A percentile compares a stretch with the other conserved stretches of the same genome.
Conservation (phyloP, 2,113 vertebrate species). For the Odocoileus virginianus region DNA sequence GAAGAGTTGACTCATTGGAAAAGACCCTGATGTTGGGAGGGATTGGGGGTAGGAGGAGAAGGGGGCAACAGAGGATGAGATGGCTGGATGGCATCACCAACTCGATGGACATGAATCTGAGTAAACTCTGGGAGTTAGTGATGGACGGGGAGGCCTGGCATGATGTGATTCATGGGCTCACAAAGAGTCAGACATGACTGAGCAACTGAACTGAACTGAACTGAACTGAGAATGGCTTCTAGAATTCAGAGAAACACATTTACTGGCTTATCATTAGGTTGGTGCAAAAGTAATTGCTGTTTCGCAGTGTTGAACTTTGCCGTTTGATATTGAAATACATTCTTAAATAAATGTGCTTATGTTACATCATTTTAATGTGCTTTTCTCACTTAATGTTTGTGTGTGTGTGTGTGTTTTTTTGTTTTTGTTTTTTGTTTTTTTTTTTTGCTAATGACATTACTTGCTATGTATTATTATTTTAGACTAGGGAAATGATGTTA, state of each 20-base stretch:
- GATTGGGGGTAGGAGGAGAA: too few species aligned
- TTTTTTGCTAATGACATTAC: neutral
- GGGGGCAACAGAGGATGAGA: too few species aligned
- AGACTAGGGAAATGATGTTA: neutral
- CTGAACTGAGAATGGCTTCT: neutral
- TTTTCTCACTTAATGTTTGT: neutral
- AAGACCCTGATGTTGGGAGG: too few species aligned
- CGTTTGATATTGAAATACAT: neutral
- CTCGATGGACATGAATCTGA: too few species aligned
- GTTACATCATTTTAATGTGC: neutral
- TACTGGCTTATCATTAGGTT: neutral
- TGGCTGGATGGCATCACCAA: too few species aligned
- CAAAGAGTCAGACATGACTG: too few species aligned
- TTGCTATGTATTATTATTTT: neutral
- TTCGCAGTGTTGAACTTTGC: neutral
- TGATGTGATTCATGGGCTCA: too few species aligned
- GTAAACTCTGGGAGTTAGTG: too few species aligned
- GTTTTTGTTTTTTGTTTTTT: too few species aligned
- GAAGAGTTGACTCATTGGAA: too few species aligned
- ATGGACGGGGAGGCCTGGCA: too few species aligned
- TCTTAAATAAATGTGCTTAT: neutral
- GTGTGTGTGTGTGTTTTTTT: neutral
- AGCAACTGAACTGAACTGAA: too few species aligned
- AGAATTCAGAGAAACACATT: neutral
- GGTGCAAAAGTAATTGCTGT: neutral